phyloP scores from a whole-genome alignment of 2,888 invertebrate genomes.

The Heliconius aoede region DNA sequence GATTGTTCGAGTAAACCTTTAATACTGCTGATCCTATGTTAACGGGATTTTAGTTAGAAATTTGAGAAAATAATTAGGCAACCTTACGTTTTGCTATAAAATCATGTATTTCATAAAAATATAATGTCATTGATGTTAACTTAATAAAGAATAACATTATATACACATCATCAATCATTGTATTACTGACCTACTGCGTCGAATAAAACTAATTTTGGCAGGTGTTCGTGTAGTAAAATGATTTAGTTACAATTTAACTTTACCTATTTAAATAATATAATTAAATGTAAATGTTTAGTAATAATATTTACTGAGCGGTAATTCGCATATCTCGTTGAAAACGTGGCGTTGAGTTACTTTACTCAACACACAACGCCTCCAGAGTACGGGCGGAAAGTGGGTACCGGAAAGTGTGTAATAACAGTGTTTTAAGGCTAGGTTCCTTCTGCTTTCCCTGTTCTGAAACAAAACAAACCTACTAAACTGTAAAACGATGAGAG shows the following conservation, averaged over 20 bases:
- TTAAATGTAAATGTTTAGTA: neutral
- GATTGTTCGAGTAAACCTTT: neutral
- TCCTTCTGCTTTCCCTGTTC: too few species aligned
- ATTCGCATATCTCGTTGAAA: neutral
- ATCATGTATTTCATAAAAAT: neutral
- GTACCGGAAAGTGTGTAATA: too few species aligned
- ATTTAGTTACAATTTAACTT: neutral
- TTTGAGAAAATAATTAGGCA: neutral
- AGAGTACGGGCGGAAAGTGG: too few species aligned
- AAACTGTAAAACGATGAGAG: neutral
- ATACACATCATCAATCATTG: neutral
- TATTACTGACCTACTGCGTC: conserved; percentile 32
- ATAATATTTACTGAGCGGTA: neutral
- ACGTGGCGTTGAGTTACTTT: too few species aligned
- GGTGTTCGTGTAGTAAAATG: conserved; percentile 30
- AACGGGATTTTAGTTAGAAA: neutral
- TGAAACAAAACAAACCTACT: neutral
- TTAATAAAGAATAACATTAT: too few species aligned
- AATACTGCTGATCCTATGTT: neutral
- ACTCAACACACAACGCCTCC: too few species aligned
- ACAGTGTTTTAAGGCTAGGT: too few species aligned
- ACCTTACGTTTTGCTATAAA: neutral
- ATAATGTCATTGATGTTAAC: neutral
- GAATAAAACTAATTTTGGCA: conserved; percentile 22
- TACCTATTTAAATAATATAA: conserved; percentile 1